A percentile compares a stretch with the other conserved stretches of the same genome.
Evolutionary conservation across 2,113 vertebrate species (phyloP).

Genomic region (Forbesichthys agassizii): DNA sequence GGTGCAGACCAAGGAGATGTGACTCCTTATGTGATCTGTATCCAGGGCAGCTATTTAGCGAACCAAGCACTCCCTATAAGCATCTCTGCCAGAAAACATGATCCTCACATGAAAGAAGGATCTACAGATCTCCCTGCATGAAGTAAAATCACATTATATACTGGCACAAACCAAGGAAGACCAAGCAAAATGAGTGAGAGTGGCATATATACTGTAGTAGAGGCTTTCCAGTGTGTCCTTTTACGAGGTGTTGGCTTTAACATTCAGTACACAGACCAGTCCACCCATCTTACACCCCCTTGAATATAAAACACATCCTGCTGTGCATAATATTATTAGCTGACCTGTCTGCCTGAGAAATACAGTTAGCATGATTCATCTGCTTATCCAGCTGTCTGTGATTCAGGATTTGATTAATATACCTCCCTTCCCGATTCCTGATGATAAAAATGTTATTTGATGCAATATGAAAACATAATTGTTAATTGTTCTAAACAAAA

Average conservation of each 20-base stretch:
- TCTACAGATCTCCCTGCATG: too few species aligned
- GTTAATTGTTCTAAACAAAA: neutral
- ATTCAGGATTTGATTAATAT: constrained; percentile 8
- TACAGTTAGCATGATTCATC: constrained; percentile 35
- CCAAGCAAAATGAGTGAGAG: too few species aligned
- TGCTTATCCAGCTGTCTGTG: constrained; percentile 40
- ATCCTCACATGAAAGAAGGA: too few species aligned
- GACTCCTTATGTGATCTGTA: neutral
- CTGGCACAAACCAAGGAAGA: too few species aligned
- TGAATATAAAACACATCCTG: constrained; percentile 46
- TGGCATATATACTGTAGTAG: too few species aligned
- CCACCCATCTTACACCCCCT: constrained; percentile 26
- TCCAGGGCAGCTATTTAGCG: too few species aligned
- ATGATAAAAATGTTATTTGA: constrained; percentile 19
- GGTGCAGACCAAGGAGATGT: constrained; percentile 18
- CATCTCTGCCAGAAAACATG: too few species aligned
- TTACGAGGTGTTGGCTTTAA: too few species aligned
- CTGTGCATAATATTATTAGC: constrained; percentile 31
- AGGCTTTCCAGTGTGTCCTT: too few species aligned
- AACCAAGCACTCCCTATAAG: too few species aligned
- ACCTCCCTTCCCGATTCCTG: neutral
- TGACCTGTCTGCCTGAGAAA: neutral
- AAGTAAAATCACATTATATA: too few species aligned
- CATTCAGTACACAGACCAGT: neutral
- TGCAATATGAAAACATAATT: neutral